A percentile compares a stretch with the other conserved stretches of the same genome.
Conservation (phyloP, 2,113 vertebrate genomes). For the Pygoscelis adeliae region DNA sequence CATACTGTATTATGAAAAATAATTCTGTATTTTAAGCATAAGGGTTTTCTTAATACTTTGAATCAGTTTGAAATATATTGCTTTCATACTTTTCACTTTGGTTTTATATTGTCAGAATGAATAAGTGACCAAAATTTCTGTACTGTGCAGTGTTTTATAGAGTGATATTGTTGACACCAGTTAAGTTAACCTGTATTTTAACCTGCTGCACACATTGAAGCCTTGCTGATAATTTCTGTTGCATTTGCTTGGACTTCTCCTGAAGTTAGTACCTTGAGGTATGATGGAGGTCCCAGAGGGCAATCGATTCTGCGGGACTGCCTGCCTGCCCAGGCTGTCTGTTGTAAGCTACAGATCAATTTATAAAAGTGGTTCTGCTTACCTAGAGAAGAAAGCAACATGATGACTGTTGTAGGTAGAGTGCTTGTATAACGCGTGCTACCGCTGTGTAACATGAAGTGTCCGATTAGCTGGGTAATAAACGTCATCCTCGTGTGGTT, state of each 20-base stretch:
- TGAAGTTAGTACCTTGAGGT: background rate
- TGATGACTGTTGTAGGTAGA: background rate
- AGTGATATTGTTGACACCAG: background rate
- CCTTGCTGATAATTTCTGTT: background rate
- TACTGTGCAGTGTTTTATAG: background rate
- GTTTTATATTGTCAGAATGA: background rate
- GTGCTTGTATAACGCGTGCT: background rate
- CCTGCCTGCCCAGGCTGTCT: background rate
- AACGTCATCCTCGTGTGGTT: background rate
- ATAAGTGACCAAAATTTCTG: background rate
- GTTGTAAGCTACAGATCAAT: fast-evolving
- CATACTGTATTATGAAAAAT: background rate
- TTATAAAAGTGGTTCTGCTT: background rate
- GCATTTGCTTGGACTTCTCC: background rate
- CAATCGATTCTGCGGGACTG: background rate
- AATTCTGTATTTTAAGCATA: background rate
- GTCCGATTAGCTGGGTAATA: background rate
- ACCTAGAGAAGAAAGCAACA: background rate
- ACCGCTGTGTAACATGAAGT: background rate
- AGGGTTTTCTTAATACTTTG: background rate
- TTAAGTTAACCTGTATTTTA: background rate
- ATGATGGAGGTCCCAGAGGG: background rate
- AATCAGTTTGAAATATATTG: background rate
- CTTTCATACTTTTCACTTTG: background rate
- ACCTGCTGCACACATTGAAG: background rate